Evolutionary conservation across 2,797 vertebrate species (phyloP).

Genomic region (Iguana delicatissima): DNA sequence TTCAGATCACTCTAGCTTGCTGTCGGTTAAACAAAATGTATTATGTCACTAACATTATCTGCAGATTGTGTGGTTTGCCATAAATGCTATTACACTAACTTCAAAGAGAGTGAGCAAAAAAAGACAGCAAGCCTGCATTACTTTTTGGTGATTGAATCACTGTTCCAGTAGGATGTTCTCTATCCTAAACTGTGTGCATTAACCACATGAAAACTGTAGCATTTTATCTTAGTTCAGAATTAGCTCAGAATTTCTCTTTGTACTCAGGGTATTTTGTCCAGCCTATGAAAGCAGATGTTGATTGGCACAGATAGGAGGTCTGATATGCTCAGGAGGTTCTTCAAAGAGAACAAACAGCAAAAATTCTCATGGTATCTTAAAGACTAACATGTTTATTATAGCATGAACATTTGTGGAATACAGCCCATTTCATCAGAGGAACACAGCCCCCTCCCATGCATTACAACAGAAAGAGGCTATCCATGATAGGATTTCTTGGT

Average conservation of each 20-base stretch:
- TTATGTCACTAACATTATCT: constrained; percentile 16
- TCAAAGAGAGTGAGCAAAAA: background rate
- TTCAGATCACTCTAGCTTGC: constrained; percentile 59
- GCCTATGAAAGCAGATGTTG: background rate
- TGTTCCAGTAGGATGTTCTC: background rate
- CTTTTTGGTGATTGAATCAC: constrained; percentile 9
- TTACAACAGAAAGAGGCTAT: background rate
- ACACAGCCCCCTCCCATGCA: background rate
- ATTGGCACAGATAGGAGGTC: background rate
- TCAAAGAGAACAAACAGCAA: background rate
- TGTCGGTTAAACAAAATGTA: constrained; percentile 56
- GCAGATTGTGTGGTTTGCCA: constrained; percentile 45
- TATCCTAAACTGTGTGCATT: constrained; percentile 33
- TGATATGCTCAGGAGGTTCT: background rate
- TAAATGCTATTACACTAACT: constrained; percentile 21
- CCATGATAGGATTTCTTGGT: background rate
- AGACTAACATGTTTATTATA: too few relatives aligned
- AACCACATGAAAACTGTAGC: constrained; percentile 44
- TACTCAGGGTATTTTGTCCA: constrained; percentile 9
- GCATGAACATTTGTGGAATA: too few relatives aligned
- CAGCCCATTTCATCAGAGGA: too few relatives aligned
- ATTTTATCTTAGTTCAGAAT: constrained; percentile 45
- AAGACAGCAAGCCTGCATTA: background rate
- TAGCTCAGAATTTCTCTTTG: constrained; percentile 11
- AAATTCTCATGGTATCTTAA: too few relatives aligned